Evolutionary conservation across 2,888 invertebrate species (phyloP).

Genomic region (Drosophila cyrtoloma): DNA sequence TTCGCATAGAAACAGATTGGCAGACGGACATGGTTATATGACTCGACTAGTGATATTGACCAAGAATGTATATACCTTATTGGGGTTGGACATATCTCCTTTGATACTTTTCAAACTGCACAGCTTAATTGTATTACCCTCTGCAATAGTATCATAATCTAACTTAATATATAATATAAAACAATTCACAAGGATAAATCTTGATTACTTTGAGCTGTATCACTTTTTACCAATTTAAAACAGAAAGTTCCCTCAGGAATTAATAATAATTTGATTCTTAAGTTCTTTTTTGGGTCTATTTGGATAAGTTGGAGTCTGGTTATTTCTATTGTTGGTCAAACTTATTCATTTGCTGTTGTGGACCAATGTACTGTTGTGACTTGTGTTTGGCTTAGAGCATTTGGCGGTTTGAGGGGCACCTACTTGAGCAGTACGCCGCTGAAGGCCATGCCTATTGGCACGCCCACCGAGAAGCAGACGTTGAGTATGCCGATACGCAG

Average conservation of each 20-base stretch:
- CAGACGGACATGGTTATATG: too few species aligned
- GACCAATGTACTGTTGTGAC: background rate
- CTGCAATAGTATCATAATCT: background rate
- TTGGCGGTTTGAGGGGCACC: conserved; percentile 38
- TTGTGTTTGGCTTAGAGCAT: background rate
- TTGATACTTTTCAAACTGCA: background rate
- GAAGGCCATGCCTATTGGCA: conserved; percentile 94
- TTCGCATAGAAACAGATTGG: background rate
- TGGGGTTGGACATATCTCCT: background rate
- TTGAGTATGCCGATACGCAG: conserved; percentile 94
- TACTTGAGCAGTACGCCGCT: conserved; percentile 91
- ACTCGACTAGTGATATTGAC: background rate
- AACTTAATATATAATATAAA: background rate
- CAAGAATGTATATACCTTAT: background rate
- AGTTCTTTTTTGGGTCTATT: background rate
- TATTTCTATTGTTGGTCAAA: background rate
- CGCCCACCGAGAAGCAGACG: conserved; percentile 94
- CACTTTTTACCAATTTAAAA: background rate
- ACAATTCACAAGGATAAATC: background rate
- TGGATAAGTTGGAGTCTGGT: background rate
- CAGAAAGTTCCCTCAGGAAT: background rate
- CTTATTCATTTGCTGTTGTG: background rate
- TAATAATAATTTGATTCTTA: background rate
- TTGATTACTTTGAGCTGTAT: background rate
- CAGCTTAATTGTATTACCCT: background rate